phyloP scores from a whole-genome alignment of 2,797 vertebrate species.

The Pangasius krempfi region DNA sequence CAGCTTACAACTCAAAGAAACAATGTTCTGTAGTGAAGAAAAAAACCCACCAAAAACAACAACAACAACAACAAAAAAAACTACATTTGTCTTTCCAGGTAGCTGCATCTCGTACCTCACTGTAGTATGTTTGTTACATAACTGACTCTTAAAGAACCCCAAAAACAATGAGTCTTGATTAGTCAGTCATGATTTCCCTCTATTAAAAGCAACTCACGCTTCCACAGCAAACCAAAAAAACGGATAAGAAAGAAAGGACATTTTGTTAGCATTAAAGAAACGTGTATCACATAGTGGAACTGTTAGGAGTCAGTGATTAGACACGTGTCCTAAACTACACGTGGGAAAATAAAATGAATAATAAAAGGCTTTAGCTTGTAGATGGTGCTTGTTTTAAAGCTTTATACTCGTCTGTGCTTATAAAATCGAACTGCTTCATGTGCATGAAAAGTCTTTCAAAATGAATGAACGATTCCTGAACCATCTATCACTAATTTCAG shows the following conservation, averaged over 20 bases:
- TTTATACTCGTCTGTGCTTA: neutral
- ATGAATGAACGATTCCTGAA: neutral
- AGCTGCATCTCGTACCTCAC: neutral
- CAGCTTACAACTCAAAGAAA: neutral
- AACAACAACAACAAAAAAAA: too few relatives aligned
- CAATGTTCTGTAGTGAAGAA: neutral
- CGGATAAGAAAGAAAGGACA: neutral
- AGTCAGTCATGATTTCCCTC: neutral
- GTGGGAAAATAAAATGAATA: too few relatives aligned
- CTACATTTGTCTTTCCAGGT: neutral
- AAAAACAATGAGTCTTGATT: neutral
- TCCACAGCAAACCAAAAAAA: neutral
- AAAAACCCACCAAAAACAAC: neutral
- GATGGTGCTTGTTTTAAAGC: neutral
- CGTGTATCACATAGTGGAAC: neutral
- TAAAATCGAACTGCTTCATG: neutral
- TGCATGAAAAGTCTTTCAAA: neutral
- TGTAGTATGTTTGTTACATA: neutral
- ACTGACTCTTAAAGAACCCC: neutral
- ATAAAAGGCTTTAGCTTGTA: neutral
- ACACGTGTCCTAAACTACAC: too few relatives aligned
- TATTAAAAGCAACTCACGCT: neutral
- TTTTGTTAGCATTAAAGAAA: neutral
- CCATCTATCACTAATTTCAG: slow-evolving; percentile 1
- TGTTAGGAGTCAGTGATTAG: neutral